Evolutionary conservation across 2,888 invertebrate genomes (phyloP), one percentile per base, ranked within the genome.

Genomic region (Formica aserva): DNA sequence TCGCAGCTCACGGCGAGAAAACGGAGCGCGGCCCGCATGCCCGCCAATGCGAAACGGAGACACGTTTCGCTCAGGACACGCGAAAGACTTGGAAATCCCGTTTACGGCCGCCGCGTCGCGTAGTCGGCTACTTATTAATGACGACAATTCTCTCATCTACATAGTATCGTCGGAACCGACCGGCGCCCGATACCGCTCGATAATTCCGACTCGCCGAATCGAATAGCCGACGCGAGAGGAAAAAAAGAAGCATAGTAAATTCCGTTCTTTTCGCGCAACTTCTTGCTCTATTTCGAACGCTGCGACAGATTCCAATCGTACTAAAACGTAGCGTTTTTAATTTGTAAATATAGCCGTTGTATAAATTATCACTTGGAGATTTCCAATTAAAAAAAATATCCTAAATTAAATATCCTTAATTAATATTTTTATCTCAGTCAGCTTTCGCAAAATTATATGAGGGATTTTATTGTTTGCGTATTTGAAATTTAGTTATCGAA

Each of bases 11-110:
- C 48, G 11, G 69, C 90, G 87, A 90, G 90, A 90, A 88, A 88
- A 89, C 89, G 85, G 85, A 85, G 82, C 91, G 86, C 85, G 92
- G 86, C 92, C 92, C 86, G 89, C 91, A 91, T 92, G 89, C 81
- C 89, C 92, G 92, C 83, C 89, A 92, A 92, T 91, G 92, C 92
- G 91, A 91, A 85, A 91, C 92, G 91, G 82, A 84, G 88, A 83
- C 76, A 87, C 89, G 85, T 87, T 89, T 85, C 86, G 85, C 85
- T 83, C 66, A 78, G 63, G 78, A 52, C 82, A 88, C 87, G 86
- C 86, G 38, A 83, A 35, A 71, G 66, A 85, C 78, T 83, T 69
- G 81, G 65, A 85, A 87, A 82, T 80, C 74, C 67, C 78, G 82
- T 67, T 69, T 15, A 41, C 78, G 62, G 45, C n/a, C 22, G 35